These are phyloP conservation scores for Macrobrachium rosenbergii DNA, from an alignment of 1,140 invertebrate genomes.

Conservation along the genomic window DNA sequence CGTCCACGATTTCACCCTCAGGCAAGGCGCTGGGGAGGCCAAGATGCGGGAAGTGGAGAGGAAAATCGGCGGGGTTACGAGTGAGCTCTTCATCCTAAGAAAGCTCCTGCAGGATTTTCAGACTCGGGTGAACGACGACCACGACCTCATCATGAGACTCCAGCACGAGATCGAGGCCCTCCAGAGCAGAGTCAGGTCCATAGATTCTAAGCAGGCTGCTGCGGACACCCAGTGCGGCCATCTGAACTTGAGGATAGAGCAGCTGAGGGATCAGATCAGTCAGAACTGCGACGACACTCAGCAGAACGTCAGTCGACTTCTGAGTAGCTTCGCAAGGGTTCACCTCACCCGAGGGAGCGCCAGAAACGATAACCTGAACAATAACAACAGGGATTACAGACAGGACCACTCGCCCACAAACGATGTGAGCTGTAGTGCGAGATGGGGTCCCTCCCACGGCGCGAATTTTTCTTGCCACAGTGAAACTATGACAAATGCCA, in stretches of 20 bases:
- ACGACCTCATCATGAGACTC: constrained; percentile 1
- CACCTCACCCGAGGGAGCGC: neutral
- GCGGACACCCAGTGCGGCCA: neutral
- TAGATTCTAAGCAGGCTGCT: constrained; percentile 17
- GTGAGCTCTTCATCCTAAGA: constrained; percentile 6
- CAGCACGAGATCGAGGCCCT: constrained; percentile 32
- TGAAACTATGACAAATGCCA: too few relatives aligned
- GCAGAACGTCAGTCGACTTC: constrained; percentile 26
- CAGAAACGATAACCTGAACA: neutral
- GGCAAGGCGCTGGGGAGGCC: constrained; percentile 30
- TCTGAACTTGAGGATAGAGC: constrained; percentile 28
- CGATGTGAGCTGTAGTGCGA: neutral
- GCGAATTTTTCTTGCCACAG: too few relatives aligned
- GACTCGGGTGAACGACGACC: constrained; percentile 25
- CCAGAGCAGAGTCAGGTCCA: constrained; percentile 6
- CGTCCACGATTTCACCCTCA: constrained; percentile 29
- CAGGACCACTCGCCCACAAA: neutral
- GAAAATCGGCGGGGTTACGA: neutral
- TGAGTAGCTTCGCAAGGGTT: constrained; percentile 23
- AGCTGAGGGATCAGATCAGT: constrained; percentile 19
- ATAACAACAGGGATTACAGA: neutral
- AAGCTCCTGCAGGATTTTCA: constrained; percentile 18
- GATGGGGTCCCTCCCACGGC: too few relatives aligned
- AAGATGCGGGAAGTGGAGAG: constrained; percentile 32
- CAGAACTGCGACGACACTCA: constrained; percentile 24